Conservation (phyloP, 2,888 invertebrate genomes). For the Trichacis sp. region DNA sequence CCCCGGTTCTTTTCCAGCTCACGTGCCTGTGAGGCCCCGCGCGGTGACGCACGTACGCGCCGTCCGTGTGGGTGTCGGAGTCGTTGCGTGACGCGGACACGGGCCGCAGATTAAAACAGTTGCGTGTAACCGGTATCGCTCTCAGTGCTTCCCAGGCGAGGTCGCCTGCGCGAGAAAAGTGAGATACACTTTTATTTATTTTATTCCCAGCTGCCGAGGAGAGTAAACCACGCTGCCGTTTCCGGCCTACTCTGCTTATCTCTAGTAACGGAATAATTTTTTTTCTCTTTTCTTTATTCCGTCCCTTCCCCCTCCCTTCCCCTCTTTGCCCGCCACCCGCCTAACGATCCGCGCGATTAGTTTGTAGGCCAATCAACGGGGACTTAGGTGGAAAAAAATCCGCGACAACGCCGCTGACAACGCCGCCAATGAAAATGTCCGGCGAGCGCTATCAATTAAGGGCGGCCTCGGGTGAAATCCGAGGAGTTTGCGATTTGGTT, state of each 20-base stretch:
- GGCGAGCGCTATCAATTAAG: not conserved
- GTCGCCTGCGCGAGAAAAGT: slow-evolving; percentile 31
- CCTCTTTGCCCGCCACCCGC: slow-evolving; percentile 12
- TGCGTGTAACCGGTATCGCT: slow-evolving; percentile 51
- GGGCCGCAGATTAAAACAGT: slow-evolving; percentile 37
- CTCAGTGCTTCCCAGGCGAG: slow-evolving; percentile 48
- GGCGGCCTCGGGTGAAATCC: not conserved
- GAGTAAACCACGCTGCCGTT: slow-evolving; percentile 32
- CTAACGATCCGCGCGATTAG: slow-evolving; percentile 20
- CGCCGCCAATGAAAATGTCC: not conserved
- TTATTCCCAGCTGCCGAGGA: slow-evolving; percentile 32
- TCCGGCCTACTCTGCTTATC: slow-evolving; percentile 37
- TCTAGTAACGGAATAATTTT: slow-evolving; percentile 40
- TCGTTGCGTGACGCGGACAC: slow-evolving; percentile 16
- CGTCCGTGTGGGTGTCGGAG: slow-evolving; percentile 19
- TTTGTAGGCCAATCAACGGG: slow-evolving; percentile 9
- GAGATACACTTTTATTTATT: slow-evolving; percentile 50
- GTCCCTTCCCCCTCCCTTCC: not conserved
- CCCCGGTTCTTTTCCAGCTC: slow-evolving; percentile 25
- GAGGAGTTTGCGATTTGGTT: not conserved
- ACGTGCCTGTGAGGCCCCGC: not conserved
- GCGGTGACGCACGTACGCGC: slow-evolving; percentile 12
- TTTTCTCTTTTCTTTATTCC: slow-evolving; percentile 19
- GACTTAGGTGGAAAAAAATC: not conserved
- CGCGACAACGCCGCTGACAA: not conserved